phyloP scores from a whole-genome alignment of 2,113 vertebrate species.

The Eolophus roseicapilla region DNA sequence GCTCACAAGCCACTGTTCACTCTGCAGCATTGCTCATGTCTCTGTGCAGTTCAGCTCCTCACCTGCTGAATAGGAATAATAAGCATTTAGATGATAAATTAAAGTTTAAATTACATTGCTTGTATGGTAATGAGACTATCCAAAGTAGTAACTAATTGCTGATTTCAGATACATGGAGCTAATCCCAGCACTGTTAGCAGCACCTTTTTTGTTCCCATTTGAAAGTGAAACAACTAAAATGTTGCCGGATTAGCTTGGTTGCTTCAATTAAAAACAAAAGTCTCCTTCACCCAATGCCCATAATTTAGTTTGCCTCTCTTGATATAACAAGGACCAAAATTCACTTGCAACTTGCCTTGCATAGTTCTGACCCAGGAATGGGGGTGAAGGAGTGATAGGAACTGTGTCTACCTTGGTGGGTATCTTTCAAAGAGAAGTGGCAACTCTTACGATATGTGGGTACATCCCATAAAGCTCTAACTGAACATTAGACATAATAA shows the following conservation, averaged over 20 bases:
- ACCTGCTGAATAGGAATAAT: neutral
- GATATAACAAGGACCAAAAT: neutral
- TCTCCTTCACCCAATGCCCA: neutral
- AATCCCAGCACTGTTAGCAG: neutral
- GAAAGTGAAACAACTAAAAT: neutral
- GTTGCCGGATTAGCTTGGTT: neutral
- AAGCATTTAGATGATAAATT: neutral
- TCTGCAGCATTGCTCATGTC: no score
- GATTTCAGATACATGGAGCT: neutral
- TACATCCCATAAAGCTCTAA: neutral
- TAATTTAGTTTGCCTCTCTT: neutral
- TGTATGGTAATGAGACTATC: neutral
- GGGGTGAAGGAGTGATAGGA: rapidly evolving
- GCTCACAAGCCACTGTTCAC: neutral
- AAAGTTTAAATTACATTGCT: neutral
- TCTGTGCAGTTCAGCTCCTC: neutral
- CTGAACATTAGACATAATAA: neutral
- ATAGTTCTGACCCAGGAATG: neutral
- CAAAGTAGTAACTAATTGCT: neutral
- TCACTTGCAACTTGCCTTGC: neutral
- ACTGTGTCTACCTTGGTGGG: rapidly evolving
- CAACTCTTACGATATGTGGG: neutral
- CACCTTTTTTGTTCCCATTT: neutral
- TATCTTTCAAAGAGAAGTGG: neutral
- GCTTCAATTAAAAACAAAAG: neutral